phyloP scores from a whole-genome alignment of 2,888 invertebrate genomes.

The Dicranocentrus wangi region DNA sequence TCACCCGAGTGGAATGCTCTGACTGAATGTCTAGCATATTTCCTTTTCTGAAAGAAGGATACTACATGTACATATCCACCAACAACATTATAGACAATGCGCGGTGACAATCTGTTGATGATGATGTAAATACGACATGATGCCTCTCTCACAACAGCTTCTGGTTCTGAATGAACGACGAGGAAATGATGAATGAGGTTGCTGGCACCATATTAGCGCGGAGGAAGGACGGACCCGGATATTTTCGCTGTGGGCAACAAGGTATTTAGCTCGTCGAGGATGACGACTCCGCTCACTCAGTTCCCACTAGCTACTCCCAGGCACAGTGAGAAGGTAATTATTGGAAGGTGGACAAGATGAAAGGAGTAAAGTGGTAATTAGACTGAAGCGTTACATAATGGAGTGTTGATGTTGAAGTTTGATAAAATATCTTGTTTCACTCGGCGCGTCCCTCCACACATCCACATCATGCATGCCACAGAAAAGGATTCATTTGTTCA shows the following conservation, averaged over 20 bases:
- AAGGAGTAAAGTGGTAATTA: slow-evolving; percentile 59
- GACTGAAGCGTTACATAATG: slow-evolving; percentile 46
- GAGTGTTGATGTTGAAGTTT: slow-evolving; percentile 61
- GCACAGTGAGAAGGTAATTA: slow-evolving; percentile 58
- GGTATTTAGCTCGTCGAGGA: neutral
- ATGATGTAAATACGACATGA: slow-evolving; percentile 18
- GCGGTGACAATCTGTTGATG: slow-evolving; percentile 35
- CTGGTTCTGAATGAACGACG: slow-evolving; percentile 15
- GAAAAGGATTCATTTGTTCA: neutral
- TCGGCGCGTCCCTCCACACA: neutral
- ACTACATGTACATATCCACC: neutral
- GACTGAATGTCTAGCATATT: neutral
- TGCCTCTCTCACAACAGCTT: too few relatives aligned
- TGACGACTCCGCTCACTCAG: neutral
- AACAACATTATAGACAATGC: neutral
- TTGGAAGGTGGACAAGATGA: slow-evolving; percentile 60
- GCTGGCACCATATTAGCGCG: too few relatives aligned
- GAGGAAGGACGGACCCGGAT: too few relatives aligned
- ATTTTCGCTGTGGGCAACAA: too few relatives aligned
- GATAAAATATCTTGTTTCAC: slow-evolving; percentile 60
- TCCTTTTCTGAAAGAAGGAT: neutral
- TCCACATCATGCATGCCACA: neutral
- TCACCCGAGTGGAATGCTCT: neutral
- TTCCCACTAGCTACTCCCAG: too few relatives aligned
- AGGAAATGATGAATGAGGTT: slow-evolving; percentile 57